phyloP scores from a whole-genome alignment of 35 echinoderm and acorn worm species.

The Heliocidaris erythrogramma region DNA sequence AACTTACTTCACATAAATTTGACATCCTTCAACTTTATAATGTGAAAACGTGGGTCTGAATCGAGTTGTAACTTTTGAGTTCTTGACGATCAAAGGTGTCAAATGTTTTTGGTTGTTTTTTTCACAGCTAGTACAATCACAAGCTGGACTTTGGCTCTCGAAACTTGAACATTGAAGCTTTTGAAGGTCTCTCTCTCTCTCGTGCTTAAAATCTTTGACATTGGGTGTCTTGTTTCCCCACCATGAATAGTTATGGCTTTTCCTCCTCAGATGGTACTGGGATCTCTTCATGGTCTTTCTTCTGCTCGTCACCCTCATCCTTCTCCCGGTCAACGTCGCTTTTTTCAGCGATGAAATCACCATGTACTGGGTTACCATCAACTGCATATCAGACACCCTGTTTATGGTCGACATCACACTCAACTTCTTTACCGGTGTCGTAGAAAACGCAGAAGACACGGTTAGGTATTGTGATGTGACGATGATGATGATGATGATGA shows the following conservation, averaged over 20 bases:
- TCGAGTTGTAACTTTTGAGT: too few species aligned
- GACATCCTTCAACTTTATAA: too few species aligned
- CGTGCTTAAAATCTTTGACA: too few species aligned
- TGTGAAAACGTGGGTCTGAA: too few species aligned
- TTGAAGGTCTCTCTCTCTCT: too few species aligned
- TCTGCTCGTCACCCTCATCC: slow-evolving; percentile 73
- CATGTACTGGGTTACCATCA: slow-evolving; percentile 65
- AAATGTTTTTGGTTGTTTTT: too few species aligned
- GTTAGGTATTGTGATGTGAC: not conserved
- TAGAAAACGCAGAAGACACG: slow-evolving; percentile 51
- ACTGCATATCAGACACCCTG: slow-evolving; percentile 79
- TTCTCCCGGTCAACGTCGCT: slow-evolving; percentile 92
- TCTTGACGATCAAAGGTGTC: too few species aligned
- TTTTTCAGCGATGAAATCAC: slow-evolving; percentile 89
- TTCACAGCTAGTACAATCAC: too few species aligned
- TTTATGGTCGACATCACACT: slow-evolving; percentile 92
- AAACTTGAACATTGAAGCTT: too few species aligned
- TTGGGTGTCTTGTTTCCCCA: not conserved
- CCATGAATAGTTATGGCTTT: not conserved
- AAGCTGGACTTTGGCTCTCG: too few species aligned
- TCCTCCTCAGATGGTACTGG: slow-evolving; percentile 85
- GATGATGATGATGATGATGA: not conserved
- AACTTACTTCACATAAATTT: too few species aligned
- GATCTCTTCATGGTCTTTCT: slow-evolving; percentile 91
- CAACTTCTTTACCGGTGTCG: slow-evolving; percentile 90